Evolutionary conservation across 2,797 vertebrate species (phyloP), one percentile per base, ranked within the genome.

Genomic region (Oreochromis grahami): DNA sequence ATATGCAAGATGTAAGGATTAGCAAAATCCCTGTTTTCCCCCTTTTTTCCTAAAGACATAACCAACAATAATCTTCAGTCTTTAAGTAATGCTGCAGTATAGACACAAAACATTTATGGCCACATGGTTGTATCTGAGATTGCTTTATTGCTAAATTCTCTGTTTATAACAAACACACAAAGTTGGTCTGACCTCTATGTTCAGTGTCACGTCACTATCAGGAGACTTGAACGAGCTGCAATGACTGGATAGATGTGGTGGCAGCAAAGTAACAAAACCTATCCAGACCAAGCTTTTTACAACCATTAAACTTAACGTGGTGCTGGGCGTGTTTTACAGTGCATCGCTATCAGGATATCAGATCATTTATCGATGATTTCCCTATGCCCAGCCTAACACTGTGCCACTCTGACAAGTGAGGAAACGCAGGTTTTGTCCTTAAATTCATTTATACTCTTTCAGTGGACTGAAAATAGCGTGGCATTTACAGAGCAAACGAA

Each of bases 401-500:
- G 9, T 63, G 36, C 36, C 63, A 76, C 72, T 77, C 48, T 82
- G 65, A 84, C 51, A 84, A 90, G 58, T 76, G 26, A 65, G n/a
- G 21, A 85, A 86, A 89, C 1, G 24, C 74, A 63, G 36, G 70
- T 53, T 86, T 83, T 86, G 79, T 55, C 87, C 63, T 34, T 21
- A 82, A 58, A 81, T 77, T 76, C 3, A 86, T 87, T 77, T 72
- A 53, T 29, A 52, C 79, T 86, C 19, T 83, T 70, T 65, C 24
- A 51, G 51, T 38, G 6, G 58, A 79, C 21, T 51, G 51, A 76
- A 87, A 86, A 91, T 55, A 88, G 24, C n/a, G 53, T 26, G 24
- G 53, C 80, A 52, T 80, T 81, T 77, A 80, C 45, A 38, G n/a
- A 81, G 79, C 19, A 84, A 87, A 88, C 34, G 45, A 86, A 84